A percentile compares a stretch with the other conserved stretches of the same genome.
phyloP scores from a whole-genome alignment of 1,140 invertebrate species.

The Drosophila nikananu region DNA sequence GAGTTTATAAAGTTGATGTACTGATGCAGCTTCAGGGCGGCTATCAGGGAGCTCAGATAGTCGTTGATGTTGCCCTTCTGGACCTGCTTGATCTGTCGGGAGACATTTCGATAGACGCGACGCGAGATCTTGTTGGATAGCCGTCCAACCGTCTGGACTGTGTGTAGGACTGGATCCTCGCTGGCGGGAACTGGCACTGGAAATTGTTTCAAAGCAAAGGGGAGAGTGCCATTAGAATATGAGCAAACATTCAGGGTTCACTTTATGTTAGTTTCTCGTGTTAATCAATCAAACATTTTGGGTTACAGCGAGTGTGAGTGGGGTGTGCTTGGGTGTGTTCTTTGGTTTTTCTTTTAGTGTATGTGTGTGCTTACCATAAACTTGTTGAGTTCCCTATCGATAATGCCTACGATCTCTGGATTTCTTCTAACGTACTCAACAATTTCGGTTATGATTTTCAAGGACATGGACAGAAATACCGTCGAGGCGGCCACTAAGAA shows the following conservation, averaged over 20 bases:
- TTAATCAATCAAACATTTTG: neutral
- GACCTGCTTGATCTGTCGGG: slow-evolving; percentile 87
- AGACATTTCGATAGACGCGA: slow-evolving; percentile 88
- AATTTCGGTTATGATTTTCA: slow-evolving; percentile 84
- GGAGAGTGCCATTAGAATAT: slow-evolving; percentile 4
- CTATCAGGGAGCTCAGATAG: slow-evolving; percentile 88
- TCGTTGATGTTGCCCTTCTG: slow-evolving; percentile 87
- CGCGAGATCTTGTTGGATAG: slow-evolving; percentile 90
- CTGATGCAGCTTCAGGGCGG: slow-evolving; percentile 88
- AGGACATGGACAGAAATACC: slow-evolving; percentile 83
- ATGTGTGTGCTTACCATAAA: slow-evolving; percentile 77
- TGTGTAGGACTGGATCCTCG: slow-evolving; percentile 89
- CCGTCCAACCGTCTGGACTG: slow-evolving; percentile 89
- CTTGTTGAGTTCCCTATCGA: slow-evolving; percentile 84
- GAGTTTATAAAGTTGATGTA: slow-evolving; percentile 86
- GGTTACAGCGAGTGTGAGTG: slow-evolving; percentile 2
- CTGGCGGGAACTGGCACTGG: slow-evolving; percentile 87
- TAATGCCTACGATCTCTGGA: slow-evolving; percentile 79
- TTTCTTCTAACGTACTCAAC: slow-evolving; percentile 84
- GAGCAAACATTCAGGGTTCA: neutral
- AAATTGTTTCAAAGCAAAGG: slow-evolving; percentile 32
- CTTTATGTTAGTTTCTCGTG: neutral
- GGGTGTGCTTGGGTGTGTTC: slow-evolving; percentile 4
- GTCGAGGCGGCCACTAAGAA: slow-evolving; percentile 84
- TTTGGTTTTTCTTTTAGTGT: neutral